These are phyloP conservation scores for Apis mellifera DNA, from an alignment of 1,140 invertebrate species.

Conservation along the genomic window DNA sequence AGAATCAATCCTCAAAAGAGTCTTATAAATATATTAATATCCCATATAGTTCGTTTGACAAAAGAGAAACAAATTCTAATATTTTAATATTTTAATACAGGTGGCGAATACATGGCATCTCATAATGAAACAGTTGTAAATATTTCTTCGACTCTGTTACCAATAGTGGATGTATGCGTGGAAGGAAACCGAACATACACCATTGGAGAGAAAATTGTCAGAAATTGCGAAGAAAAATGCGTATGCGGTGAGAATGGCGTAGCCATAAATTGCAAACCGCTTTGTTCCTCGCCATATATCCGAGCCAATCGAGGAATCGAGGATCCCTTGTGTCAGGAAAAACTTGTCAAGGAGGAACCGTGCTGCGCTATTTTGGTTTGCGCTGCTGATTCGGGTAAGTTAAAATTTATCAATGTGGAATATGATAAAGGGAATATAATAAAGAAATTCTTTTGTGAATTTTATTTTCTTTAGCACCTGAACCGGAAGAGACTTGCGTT, in stretches of 20 bases:
- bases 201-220: constrained; percentile 85
- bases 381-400: constrained; percentile 81
- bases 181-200: constrained; percentile 88
- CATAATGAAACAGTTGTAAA: constrained; percentile 69
- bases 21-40: too few species aligned
- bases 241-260: constrained; percentile 84
- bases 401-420: not conserved
- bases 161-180: constrained; percentile 81
- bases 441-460: not conserved
- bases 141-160: constrained; percentile 55
- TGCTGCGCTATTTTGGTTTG: constrained; percentile 89
- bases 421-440: too few species aligned
- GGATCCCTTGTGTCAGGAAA: constrained; percentile 89
- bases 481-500: constrained; percentile 85
- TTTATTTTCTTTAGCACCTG: constrained; percentile 58
- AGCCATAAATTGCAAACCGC: constrained; percentile 84
- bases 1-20: too few species aligned
- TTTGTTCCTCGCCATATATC: constrained; percentile 85
- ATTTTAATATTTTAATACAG: constrained; percentile 45
- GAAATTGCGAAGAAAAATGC: constrained; percentile 88
- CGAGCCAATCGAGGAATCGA: constrained; percentile 83
- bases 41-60: too few species aligned
- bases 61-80: too few species aligned
- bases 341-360: constrained; percentile 85
- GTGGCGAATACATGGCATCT: constrained; percentile 71